phyloP scores from a whole-genome alignment of 2,888 invertebrate species.

The Calameuta filiformis region DNA sequence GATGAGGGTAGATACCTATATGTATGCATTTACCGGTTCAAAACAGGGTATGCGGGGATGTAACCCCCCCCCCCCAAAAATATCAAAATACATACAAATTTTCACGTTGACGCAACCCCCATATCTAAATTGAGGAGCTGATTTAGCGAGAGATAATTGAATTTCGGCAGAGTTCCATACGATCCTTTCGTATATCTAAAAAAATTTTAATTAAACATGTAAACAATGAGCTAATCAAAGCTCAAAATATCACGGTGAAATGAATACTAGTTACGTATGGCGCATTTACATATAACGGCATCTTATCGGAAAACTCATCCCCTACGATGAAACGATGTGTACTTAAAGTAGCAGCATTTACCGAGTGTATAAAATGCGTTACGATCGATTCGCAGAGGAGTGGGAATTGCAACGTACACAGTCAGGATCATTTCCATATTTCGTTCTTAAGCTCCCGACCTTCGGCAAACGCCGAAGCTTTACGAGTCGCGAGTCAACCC shows the following conservation, averaged over 20 bases:
- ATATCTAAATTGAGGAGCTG: conserved; percentile 28
- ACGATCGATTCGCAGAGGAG: not conserved
- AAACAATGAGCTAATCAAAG: not conserved
- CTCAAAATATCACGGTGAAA: not conserved
- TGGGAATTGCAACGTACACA: not conserved
- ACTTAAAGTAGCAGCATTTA: conserved; percentile 5
- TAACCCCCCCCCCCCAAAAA: conserved; percentile 29
- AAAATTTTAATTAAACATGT: not conserved
- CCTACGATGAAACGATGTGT: not conserved
- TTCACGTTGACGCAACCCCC: conserved; percentile 11
- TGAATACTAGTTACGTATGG: not conserved
- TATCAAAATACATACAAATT: conserved; percentile 35
- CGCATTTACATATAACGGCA: not conserved
- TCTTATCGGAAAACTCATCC: not conserved
- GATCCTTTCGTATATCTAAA: not conserved
- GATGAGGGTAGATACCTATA: too few species aligned
- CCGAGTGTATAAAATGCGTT: not conserved
- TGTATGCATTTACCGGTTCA: conserved; percentile 11
- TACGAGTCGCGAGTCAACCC: conserved; percentile 4
- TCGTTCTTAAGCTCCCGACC: conserved; percentile 15
- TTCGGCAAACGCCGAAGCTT: conserved; percentile 25
- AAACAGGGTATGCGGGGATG: not conserved
- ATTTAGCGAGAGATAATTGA: conserved; percentile 34
- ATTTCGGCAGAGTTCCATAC: conserved; percentile 20
- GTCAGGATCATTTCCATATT: conserved; percentile 17